Evolutionary conservation across 2,888 invertebrate species (phyloP).

Genomic region (Lepas anatifera): DNA sequence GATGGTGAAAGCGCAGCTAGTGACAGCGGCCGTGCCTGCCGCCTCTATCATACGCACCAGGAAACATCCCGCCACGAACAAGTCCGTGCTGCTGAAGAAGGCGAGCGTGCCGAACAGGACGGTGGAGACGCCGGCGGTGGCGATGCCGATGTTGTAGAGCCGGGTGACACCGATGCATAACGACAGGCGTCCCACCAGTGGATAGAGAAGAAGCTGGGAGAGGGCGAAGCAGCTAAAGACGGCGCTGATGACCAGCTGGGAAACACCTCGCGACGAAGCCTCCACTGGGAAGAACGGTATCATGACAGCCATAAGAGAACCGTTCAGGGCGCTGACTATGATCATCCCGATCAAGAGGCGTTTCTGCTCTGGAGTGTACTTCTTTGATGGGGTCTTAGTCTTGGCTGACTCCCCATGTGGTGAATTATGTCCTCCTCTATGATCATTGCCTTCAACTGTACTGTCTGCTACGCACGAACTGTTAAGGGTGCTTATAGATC

Average conservation of each 20-base stretch:
- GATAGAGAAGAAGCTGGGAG: not conserved
- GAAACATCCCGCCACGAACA: not conserved
- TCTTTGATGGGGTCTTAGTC: no score
- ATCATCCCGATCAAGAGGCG: not conserved
- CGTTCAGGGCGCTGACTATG: not conserved
- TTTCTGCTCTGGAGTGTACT: not conserved
- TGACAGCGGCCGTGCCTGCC: not conserved
- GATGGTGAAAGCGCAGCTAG: constrained; percentile 1
- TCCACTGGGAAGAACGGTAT: constrained; percentile 2
- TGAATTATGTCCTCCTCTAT: no score
- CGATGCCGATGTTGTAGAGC: not conserved
- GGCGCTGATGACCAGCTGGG: not conserved
- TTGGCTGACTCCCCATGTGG: no score
- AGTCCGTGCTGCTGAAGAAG: not conserved
- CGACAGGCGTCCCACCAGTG: not conserved
- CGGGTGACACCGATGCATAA: not conserved
- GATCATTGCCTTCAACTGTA: no score
- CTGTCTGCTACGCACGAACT: no score
- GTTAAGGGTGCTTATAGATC: no score
- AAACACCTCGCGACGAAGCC: not conserved
- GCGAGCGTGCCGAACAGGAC: not conserved
- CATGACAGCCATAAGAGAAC: constrained; percentile 1
- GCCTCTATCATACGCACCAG: not conserved
- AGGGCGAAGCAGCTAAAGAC: constrained; percentile 7
- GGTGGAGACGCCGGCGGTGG: constrained; percentile 4